Base-by-base conservation (phyloP, 2,888 invertebrate genomes). In the Saturnia pavonia region DNA sequence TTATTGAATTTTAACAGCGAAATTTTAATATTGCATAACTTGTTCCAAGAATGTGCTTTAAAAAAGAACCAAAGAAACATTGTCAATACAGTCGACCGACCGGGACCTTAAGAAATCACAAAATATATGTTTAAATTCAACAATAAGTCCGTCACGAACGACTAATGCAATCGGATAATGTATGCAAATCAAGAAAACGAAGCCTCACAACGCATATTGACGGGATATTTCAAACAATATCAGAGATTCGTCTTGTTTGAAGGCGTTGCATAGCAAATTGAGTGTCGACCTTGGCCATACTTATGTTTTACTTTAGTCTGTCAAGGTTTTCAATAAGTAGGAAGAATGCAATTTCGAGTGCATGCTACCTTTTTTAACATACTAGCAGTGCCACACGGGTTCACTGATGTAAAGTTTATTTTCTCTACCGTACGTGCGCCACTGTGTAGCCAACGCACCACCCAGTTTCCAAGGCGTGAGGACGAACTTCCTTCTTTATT, bases 111-210 rank as follows among this genome's bases (percentile, higher is more conserved):
- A 27, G 57, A 14, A 9, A 60, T 3, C 57, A 27, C 14, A 25
- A 27, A 60, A 60, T 60, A 22, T 22, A 27, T 27, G 57, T 60
- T 14, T 57, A 25, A 25, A 25, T 25, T 57, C 25, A 57, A 57
- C 57, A 57, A 14, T 57, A 25, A 25, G 57, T 11, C 22, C 16
- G 57, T 57, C 57, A 60, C 57, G 25, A 60, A 60, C 25, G 25
- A 60, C 57, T 27, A 57, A 60, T 60, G 27, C 57, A 60, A 60
- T 60, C 27, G 57, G 57, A 60, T 60, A 60, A 60, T 60, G 57
- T 60, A 60, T 60, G 57, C 27, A 60, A 60, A 60, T 60, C 27
- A 14, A 27, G 25, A 60, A 60, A 27, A 25, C 57, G 27, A 60
- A 60, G 57, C 57, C 27, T 27, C 27, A 27, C 57, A 27, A 60